These are phyloP conservation scores for Sebastes iracundus DNA, from an alignment of 2,797 vertebrate genomes.

Conservation along the genomic window DNA sequence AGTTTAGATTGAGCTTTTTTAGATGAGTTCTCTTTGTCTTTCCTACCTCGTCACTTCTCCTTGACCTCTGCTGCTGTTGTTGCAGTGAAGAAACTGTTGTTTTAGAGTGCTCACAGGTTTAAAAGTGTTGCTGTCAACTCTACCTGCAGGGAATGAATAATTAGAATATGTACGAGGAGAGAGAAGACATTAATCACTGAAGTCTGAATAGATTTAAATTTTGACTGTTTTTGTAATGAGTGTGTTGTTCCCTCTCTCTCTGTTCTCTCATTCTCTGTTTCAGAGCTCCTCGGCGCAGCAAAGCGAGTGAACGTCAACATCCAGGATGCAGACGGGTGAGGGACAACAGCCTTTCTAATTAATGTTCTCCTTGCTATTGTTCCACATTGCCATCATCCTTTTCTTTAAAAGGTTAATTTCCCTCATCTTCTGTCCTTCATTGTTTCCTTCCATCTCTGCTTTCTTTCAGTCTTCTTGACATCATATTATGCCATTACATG, in stretches of 20 bases:
- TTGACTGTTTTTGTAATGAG: neutral
- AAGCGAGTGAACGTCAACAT: constrained; percentile 98
- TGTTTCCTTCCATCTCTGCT: neutral
- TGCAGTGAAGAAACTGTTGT: neutral
- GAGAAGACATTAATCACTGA: constrained; percentile 9
- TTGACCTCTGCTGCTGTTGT: constrained; percentile 10
- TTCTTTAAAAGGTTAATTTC: neutral
- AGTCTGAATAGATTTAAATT: neutral
- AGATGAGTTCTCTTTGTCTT: neutral
- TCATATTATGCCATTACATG: too few relatives aligned
- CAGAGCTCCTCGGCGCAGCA: constrained; percentile 95
- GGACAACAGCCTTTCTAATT: neutral
- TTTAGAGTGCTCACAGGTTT: neutral
- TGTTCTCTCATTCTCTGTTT: constrained; percentile 9
- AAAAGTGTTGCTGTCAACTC: constrained; percentile 1
- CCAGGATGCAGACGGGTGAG: constrained; percentile 97
- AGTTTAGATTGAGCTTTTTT: neutral
- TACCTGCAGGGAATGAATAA: neutral
- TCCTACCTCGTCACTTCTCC: neutral
- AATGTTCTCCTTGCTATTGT: neutral
- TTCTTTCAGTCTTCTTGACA: neutral
- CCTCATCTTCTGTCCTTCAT: neutral
- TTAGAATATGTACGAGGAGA: neutral
- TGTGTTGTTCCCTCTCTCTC: neutral
- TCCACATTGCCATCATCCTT: neutral